Percentiles rank a stretch among this genome's conserved stretches.
Evolutionary conservation across 2,797 vertebrate genomes (phyloP).

Genomic region (Chelidonichthys spinosus): DNA sequence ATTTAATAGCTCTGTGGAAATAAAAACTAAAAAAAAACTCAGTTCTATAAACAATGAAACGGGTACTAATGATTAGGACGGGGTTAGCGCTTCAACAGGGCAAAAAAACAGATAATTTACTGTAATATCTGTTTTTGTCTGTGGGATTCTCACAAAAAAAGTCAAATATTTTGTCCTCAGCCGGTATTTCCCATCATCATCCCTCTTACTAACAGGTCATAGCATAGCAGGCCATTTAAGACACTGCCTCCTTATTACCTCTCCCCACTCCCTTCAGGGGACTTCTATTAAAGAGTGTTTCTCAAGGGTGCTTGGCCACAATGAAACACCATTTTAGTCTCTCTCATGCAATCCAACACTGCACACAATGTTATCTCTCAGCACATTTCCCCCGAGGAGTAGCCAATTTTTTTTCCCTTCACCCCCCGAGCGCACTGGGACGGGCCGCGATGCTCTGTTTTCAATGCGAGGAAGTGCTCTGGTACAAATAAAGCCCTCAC

Average conservation of each 20-base stretch:
- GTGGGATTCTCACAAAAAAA: constrained; percentile 10
- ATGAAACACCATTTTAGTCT: constrained; percentile 61
- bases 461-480: constrained; percentile 49
- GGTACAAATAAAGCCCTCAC: constrained; percentile 32
- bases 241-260: constrained; percentile 46
- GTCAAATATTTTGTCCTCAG: constrained; percentile 36
- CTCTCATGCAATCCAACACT: constrained; percentile 59
- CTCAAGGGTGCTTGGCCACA: constrained; percentile 67
- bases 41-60: constrained; percentile 2
- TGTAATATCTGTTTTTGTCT: constrained; percentile 18
- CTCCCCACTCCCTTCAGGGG: constrained; percentile 40
- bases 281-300: constrained; percentile 52
- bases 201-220: constrained; percentile 47
- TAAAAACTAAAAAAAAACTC: neutral
- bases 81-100: neutral
- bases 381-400: constrained; percentile 60
- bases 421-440: neutral
- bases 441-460: constrained; percentile 31
- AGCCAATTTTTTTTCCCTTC: constrained; percentile 42
- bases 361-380: constrained; percentile 70
- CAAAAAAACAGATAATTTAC: neutral
- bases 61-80: neutral
- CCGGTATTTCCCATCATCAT: constrained; percentile 53
- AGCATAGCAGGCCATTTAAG: constrained; percentile 49
- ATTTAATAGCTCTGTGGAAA: constrained; percentile 11